phyloP scores from a whole-genome alignment of 2,797 vertebrate species.

The Gobio occitaniae region DNA sequence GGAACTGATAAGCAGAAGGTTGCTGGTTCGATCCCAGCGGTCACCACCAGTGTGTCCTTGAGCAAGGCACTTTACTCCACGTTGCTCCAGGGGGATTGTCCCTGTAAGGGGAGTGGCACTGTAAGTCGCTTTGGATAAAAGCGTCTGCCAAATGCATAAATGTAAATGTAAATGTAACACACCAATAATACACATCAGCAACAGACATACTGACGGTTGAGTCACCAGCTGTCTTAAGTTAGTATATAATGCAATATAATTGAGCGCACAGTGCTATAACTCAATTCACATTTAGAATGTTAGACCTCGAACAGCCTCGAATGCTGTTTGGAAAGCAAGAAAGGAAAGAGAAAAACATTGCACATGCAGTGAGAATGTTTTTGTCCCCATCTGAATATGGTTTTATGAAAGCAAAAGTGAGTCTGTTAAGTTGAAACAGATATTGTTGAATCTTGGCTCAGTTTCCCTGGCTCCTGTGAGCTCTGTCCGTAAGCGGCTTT shows the following conservation, averaged over 20 bases:
- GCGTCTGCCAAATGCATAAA: no score
- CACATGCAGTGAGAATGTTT: neutral
- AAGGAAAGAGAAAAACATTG: neutral
- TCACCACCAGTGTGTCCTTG: no score
- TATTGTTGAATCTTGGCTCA: constrained; percentile 1
- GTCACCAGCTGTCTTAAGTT: constrained; percentile 8
- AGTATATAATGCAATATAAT: constrained; percentile 22
- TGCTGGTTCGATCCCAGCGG: no score
- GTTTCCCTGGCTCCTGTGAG: neutral
- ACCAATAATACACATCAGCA: neutral
- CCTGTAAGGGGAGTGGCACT: no score
- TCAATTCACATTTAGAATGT: constrained; percentile 15
- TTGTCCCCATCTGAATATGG: neutral
- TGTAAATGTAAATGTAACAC: no score
- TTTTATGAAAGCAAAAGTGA: neutral
- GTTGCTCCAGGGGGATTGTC: no score
- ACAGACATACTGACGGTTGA: constrained; percentile 23
- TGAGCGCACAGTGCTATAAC: constrained; percentile 7
- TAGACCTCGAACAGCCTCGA: constrained; percentile 7
- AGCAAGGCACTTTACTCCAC: no score
- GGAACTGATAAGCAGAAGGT: no score
- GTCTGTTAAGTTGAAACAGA: constrained; percentile 19
- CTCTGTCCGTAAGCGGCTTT: neutral
- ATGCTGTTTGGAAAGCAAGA: neutral
- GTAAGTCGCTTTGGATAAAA: no score